These are phyloP conservation scores for Stichopus chloronotus DNA, from an alignment of 35 echinoderm and acorn worm genomes.

Conservation along the genomic window DNA sequence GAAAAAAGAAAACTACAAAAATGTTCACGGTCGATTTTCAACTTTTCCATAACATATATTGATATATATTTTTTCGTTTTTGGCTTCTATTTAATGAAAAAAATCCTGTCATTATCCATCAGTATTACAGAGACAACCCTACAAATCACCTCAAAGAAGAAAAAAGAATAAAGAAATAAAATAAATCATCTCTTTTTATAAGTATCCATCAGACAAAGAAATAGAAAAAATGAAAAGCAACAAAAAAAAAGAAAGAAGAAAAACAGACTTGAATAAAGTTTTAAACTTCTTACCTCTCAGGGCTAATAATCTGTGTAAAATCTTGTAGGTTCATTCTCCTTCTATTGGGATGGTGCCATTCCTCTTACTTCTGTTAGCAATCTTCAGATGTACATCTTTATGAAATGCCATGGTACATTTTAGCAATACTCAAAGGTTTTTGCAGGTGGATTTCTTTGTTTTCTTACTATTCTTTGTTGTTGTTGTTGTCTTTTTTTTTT, in stretches of 20 bases:
- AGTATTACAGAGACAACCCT: not conserved
- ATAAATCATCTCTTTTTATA: not conserved
- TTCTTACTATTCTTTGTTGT: not conserved
- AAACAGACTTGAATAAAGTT: too few species aligned
- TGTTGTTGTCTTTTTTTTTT: not conserved
- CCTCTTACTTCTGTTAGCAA: conserved; percentile 6
- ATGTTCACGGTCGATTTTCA: too few species aligned
- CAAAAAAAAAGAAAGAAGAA: too few species aligned
- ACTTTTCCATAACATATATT: too few species aligned
- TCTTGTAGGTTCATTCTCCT: not conserved
- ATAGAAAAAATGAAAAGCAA: too few species aligned
- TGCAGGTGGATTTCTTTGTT: not conserved
- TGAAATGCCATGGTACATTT: not conserved
- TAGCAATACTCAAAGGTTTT: conserved; percentile 4
- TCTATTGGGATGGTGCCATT: not conserved
- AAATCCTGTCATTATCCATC: not conserved
- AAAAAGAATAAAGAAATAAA: not conserved
- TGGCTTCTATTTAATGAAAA: not conserved
- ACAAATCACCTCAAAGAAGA: not conserved
- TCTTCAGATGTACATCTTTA: not conserved
- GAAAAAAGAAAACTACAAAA: too few species aligned
- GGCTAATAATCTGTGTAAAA: not conserved
- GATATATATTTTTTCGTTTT: too few species aligned
- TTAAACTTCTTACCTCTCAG: conserved; percentile 13
- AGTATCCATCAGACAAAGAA: too few species aligned